A percentile compares a stretch with the other conserved stretches of the same genome.
Conservation (phyloP, 2,888 invertebrate genomes). For the Flabesymbios commensalis region DNA sequence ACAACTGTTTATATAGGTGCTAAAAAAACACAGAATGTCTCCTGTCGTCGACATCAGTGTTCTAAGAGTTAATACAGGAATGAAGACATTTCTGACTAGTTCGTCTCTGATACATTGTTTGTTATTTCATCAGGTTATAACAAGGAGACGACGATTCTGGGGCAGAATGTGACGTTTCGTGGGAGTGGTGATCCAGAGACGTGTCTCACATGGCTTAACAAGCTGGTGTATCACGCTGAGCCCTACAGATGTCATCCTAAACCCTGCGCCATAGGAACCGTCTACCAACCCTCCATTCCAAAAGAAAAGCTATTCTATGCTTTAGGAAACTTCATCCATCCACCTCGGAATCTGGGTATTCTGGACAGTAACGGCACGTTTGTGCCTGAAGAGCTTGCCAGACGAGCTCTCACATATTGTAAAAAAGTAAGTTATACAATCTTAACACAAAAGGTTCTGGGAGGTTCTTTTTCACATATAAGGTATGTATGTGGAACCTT, state of each 20-base stretch:
- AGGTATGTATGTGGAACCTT: no score
- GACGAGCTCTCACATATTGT: conserved; percentile 17
- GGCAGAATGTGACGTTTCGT: conserved; percentile 10
- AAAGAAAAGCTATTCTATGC: conserved; percentile 23
- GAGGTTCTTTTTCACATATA: no score
- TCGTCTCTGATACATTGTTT: no score
- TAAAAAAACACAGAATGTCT: no score
- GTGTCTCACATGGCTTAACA: conserved; percentile 35
- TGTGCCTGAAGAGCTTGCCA: background rate
- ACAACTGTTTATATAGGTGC: no score
- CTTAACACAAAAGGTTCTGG: background rate
- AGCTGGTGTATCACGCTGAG: conserved; percentile 19
- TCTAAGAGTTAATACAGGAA: no score
- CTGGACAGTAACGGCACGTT: conserved; percentile 14
- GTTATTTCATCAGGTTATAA: no score
- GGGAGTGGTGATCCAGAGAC: conserved; percentile 43
- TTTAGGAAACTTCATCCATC: conserved; percentile 20
- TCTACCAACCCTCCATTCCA: conserved; percentile 30
- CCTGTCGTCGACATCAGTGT: no score
- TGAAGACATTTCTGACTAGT: no score
- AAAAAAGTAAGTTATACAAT: conserved; percentile 17
- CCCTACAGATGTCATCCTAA: conserved; percentile 36
- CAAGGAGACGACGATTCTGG: no score
- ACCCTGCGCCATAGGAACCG: conserved; percentile 49
- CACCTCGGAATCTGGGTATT: conserved; percentile 12